phyloP scores from a whole-genome alignment of 2,888 invertebrate species.

The Mythimna loreyi region DNA sequence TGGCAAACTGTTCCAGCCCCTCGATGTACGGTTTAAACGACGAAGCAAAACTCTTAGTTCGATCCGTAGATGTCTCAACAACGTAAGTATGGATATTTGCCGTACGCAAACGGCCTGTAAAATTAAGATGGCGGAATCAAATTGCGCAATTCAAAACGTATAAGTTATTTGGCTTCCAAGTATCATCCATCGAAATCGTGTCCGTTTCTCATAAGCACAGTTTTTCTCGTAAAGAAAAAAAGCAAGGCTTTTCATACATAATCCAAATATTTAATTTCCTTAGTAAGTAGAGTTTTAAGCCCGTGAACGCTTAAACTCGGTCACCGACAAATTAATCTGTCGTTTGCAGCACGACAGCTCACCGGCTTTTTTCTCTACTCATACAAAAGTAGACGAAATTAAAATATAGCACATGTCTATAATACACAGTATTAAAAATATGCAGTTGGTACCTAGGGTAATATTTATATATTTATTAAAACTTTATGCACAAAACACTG shows the following conservation, averaged over 20 bases:
- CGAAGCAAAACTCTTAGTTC: no score
- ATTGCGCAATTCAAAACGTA: no score
- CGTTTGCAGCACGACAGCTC: conserved; percentile 39
- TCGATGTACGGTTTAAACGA: no score
- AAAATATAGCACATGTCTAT: conserved; percentile 18
- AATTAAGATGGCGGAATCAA: no score
- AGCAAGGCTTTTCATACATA: conserved; percentile 9
- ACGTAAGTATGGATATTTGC: no score
- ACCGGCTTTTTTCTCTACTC: conserved; percentile 17
- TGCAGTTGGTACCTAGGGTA: background rate
- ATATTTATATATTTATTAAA: no score
- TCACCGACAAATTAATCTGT: conserved; percentile 56
- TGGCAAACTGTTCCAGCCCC: no score
- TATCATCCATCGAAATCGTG: background rate
- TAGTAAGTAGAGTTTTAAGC: conserved; percentile 20
- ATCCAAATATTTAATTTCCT: conserved; percentile 22
- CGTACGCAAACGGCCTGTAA: no score
- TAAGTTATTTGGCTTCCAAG: conserved; percentile 2
- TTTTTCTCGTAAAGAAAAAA: background rate
- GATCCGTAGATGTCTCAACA: no score
- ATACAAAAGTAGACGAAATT: conserved; percentile 24
- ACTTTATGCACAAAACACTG: no score
- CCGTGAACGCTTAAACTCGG: conserved; percentile 29
- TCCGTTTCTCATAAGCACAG: background rate
- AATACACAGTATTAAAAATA: background rate